Evolutionary conservation across 2,797 vertebrate genomes (phyloP).

Genomic region (Notamacropus eugenii): DNA sequence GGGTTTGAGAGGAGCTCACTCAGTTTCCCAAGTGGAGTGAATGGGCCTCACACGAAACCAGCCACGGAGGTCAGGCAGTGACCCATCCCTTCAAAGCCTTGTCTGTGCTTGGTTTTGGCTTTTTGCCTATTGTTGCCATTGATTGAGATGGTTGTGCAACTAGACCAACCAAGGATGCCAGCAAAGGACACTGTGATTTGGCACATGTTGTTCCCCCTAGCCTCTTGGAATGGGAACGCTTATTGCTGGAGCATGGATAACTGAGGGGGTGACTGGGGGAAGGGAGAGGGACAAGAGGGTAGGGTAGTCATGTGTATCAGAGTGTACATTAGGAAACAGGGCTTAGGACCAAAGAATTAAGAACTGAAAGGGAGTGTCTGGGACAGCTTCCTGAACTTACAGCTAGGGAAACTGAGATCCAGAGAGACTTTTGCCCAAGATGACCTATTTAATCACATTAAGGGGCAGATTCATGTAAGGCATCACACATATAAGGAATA

Average conservation of each 20-base stretch:
- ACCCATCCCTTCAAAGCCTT: not conserved
- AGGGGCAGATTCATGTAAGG: too few relatives aligned
- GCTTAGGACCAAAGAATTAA: not conserved
- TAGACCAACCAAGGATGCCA: not conserved
- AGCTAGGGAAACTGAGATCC: not conserved
- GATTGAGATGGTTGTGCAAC: not conserved
- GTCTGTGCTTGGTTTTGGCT: not conserved
- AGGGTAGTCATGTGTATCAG: not conserved
- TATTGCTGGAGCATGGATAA: not conserved
- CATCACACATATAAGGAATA: not conserved
- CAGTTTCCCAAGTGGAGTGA: not conserved
- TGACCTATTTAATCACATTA: not conserved
- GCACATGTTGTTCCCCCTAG: not conserved
- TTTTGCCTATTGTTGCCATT: not conserved
- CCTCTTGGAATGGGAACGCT: not conserved
- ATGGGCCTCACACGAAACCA: too few relatives aligned
- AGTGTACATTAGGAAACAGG: not conserved
- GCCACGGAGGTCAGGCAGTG: not conserved
- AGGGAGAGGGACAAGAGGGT: not conserved
- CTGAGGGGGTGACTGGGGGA: not conserved
- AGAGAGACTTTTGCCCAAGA: not conserved
- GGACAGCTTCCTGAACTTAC: not conserved
- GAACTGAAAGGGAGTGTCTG: not conserved
- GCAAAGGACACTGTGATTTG: not conserved
- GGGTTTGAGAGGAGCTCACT: not conserved